Base-by-base conservation (phyloP, 1,140 invertebrate species). In the Fopius arisanus region DNA sequence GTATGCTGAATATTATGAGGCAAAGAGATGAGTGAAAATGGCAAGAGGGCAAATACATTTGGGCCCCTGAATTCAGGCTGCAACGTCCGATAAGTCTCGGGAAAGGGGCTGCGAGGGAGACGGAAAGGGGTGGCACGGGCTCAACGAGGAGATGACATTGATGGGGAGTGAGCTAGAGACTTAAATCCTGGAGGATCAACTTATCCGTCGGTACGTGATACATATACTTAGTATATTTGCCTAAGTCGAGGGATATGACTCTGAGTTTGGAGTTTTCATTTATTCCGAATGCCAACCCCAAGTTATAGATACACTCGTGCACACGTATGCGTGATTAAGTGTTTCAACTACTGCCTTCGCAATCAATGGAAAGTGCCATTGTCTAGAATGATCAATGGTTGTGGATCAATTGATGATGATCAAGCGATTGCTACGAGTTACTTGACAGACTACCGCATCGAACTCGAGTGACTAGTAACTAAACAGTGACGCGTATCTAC, bases 171-270 rank as follows among this genome's bases (percentile, higher is more conserved):
- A 67, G 70, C 67, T 63, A 37, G 73, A 82, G 85, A 84, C 84
- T 87, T 87, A 86, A 86, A 86, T 80, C 80, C 82, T 73, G 62
- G 21, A 71, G 82, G 86, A 84, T 88, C 84, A 88, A 86, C 85
- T 84, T 80, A 87, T 86, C 85, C 84, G 86, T 88, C 86, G 84
- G 82, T 87, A 84, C 77, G 80, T 83, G 83, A 86, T 85, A 85
- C 80, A 81, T 83, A 83, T 83, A 84, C 84, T 86, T 86, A 84
- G 80, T 74, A 77, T 74, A 74, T 77, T 77, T 74, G 68, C 62
- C 72, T 77, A 74, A 74, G 72, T 59, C 54, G 23, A 12, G 54
- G 23, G 23, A 59, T 59, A 59, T 59, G 54, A 59, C 23, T 59
- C 54, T 5, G 19, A 59, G 54, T 59, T 59, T 26, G 7, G 19